These are phyloP conservation scores for Oeneis ivallda DNA, from an alignment of 2,888 invertebrate species.

Conservation along the genomic window DNA sequence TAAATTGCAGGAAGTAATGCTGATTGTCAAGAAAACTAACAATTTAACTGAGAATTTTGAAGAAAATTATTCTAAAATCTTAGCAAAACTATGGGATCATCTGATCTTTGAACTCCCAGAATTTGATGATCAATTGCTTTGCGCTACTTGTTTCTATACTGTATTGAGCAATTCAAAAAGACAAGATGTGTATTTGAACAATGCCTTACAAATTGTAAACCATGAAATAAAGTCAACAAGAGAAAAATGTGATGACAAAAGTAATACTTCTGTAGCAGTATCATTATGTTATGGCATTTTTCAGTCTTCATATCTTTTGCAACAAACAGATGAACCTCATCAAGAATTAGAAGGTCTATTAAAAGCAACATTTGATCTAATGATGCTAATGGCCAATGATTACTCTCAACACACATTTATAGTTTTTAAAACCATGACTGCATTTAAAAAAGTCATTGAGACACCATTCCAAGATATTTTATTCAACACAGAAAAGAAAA, in stretches of 20 bases:
- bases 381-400: constrained; percentile 64
- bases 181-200: constrained; percentile 50
- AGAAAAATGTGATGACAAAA: constrained; percentile 39
- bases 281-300: constrained; percentile 74
- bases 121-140: constrained; percentile 70
- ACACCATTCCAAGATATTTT: constrained; percentile 56
- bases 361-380: constrained; percentile 52
- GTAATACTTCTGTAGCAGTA: constrained; percentile 48
- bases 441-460: constrained; percentile 65
- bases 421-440: constrained; percentile 73
- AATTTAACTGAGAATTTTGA: constrained; percentile 33
- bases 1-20: constrained; percentile 57
- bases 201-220: constrained; percentile 49
- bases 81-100: constrained; percentile 59
- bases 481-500: constrained; percentile 55
- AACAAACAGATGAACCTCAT: constrained; percentile 39
- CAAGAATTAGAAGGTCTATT: constrained; percentile 46
- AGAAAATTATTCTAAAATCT: constrained; percentile 49
- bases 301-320: constrained; percentile 62
- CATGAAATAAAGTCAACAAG: constrained; percentile 46
- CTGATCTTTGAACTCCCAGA: constrained; percentile 52
- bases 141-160: constrained; percentile 68
- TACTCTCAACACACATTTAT: constrained; percentile 80
- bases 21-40: constrained; percentile 47
- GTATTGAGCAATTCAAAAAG: constrained; percentile 51